A percentile compares a stretch with the other conserved stretches of the same genome.
These are phyloP conservation scores for Enteromius anoplus DNA, from an alignment of 2,797 vertebrate genomes.

Conservation along the genomic window DNA sequence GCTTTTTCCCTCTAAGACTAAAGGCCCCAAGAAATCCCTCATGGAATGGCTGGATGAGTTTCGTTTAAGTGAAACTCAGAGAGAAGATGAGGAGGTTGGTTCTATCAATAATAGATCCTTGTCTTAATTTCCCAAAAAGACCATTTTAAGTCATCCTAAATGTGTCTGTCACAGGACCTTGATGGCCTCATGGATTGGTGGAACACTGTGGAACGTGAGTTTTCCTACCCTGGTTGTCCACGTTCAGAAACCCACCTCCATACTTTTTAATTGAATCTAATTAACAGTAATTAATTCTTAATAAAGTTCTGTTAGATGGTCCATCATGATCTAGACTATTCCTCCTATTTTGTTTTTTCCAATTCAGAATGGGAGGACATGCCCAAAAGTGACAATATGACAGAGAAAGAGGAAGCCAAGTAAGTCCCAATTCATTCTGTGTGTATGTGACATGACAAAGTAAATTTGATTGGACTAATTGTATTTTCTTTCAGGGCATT, in stretches of 20 bases:
- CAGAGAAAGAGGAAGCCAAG: constrained; percentile 80
- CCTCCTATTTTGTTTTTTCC: constrained; percentile 16
- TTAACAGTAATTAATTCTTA: not conserved
- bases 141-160: not conserved
- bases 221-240: not conserved
- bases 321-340: not conserved
- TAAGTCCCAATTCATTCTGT: constrained; percentile 60
- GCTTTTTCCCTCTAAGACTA: constrained; percentile 53
- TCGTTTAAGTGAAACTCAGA: constrained; percentile 50
- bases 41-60: constrained; percentile 75
- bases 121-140: not conserved
- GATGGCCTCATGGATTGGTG: constrained; percentile 80
- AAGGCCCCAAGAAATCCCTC: constrained; percentile 64
- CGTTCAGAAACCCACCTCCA: not conserved
- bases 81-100: constrained; percentile 66
- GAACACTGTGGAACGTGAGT: constrained; percentile 77
- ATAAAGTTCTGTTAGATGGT: not conserved
- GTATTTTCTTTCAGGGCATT: constrained; percentile 68
- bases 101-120: not conserved
- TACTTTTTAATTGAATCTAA: not conserved
- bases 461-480: not conserved
- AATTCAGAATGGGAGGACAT: constrained; percentile 77
- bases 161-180: constrained; percentile 66
- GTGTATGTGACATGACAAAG: too few relatives aligned
- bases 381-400: constrained; percentile 72